Percentiles rank a stretch among this genome's conserved stretches.
These are phyloP conservation scores for Phaethornis superciliosus DNA, from an alignment of 2,113 vertebrate species.

Conservation along the genomic window DNA sequence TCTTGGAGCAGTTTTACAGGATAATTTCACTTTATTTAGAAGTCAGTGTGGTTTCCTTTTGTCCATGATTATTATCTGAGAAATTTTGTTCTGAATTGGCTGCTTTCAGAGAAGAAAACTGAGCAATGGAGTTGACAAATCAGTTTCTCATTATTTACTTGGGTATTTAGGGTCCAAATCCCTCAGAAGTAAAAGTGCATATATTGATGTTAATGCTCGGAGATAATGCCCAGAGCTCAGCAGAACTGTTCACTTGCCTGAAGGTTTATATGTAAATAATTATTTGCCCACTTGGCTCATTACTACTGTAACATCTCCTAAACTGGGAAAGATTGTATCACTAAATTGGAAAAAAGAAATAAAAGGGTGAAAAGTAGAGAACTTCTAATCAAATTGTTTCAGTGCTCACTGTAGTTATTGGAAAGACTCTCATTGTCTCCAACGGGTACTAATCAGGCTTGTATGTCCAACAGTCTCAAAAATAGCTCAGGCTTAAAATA, in stretches of 20 bases:
- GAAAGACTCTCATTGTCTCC: neutral
- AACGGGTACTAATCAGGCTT: neutral
- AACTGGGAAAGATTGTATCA: neutral
- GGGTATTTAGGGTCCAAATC: fast-evolving
- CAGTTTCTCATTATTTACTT: neutral
- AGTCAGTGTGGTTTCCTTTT: neutral
- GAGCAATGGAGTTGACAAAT: neutral
- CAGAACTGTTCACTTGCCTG: neutral
- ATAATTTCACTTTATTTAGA: neutral
- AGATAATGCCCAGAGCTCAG: neutral
- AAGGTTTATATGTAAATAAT: neutral
- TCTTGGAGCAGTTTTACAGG: neutral
- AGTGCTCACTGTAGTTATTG: neutral
- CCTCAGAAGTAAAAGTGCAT: neutral
- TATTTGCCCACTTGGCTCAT: neutral
- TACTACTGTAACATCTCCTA: neutral
- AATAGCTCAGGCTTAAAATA: neutral
- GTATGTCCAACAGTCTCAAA: neutral
- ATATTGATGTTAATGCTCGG: too few species aligned
- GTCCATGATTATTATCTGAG: neutral
- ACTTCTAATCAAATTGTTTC: neutral
- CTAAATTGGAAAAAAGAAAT: neutral
- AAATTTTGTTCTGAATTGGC: neutral
- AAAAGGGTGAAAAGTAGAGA: neutral
- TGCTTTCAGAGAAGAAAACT: neutral